Conservation (phyloP, 1,140 invertebrate genomes). For the Lordiphosa stackelbergi region DNA sequence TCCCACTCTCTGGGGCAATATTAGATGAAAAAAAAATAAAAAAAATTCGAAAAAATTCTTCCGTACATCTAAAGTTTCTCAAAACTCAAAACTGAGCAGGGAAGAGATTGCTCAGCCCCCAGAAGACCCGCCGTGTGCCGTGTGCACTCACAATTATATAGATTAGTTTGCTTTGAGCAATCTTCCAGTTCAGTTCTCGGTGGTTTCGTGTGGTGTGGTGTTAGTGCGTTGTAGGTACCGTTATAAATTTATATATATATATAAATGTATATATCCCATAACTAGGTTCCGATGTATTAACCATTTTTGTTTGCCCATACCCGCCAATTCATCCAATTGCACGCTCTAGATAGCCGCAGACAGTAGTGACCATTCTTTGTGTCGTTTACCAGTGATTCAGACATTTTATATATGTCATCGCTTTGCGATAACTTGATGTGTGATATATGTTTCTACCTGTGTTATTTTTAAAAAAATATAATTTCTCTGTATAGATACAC, state of each 20-base stretch:
- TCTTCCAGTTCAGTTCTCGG: constrained; percentile 74
- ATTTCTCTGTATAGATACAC: constrained; percentile 53
- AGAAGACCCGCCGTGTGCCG: constrained; percentile 45
- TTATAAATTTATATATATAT: constrained; percentile 20
- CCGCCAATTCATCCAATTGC: neutral
- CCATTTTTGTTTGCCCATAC: constrained; percentile 23
- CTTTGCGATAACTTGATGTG: constrained; percentile 49
- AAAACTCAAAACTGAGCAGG: constrained; percentile 43
- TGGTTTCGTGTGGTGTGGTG: constrained; percentile 63
- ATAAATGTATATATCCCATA: constrained; percentile 12
- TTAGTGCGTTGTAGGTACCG: constrained; percentile 59
- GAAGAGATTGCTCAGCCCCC: constrained; percentile 37
- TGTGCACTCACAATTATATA: constrained; percentile 75
- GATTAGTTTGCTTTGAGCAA: constrained; percentile 75
- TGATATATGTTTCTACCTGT: constrained; percentile 45
- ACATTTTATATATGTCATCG: constrained; percentile 46
- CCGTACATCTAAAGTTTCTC: constrained; percentile 67
- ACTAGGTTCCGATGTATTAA: constrained; percentile 20
- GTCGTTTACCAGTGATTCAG: constrained; percentile 29
- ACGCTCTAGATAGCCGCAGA: constrained; percentile 12
- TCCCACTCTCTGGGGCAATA: constrained; percentile 64
- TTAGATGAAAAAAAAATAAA: constrained; percentile 42
- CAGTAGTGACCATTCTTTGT: neutral
- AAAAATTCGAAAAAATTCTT: constrained; percentile 33
- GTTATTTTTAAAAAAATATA: constrained; percentile 60